phyloP scores from a whole-genome alignment of 2,113 vertebrate species.

The Naja naja region DNA sequence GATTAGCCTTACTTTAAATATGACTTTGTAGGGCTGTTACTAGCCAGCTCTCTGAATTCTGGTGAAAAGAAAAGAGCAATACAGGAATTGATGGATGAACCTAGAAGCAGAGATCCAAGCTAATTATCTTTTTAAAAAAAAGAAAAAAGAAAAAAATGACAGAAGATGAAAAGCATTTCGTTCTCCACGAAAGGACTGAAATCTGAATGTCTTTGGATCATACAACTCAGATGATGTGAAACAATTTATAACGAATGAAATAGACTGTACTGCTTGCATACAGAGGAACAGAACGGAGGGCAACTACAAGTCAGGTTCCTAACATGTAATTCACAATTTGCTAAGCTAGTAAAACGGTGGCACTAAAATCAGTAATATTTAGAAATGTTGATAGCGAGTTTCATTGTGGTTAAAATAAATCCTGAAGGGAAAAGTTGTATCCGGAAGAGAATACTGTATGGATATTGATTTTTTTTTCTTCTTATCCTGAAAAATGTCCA shows the following conservation, averaged over 20 bases:
- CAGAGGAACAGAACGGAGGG: conserved; percentile 43
- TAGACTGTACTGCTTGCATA: conserved; percentile 60
- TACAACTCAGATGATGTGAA: conserved; percentile 51
- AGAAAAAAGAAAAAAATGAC: background rate
- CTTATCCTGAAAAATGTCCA: background rate
- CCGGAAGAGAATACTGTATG: background rate
- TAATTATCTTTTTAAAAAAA: conserved; percentile 51
- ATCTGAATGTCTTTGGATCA: conserved; percentile 55
- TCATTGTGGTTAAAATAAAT: conserved; percentile 10
- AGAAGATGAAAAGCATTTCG: conserved; percentile 37
- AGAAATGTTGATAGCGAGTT: conserved; percentile 47
- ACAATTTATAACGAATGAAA: conserved; percentile 63
- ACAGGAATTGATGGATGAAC: conserved; percentile 53
- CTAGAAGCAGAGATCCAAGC: conserved; percentile 34
- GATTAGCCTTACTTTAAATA: conserved; percentile 58
- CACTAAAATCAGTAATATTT: conserved; percentile 53
- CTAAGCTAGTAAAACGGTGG: conserved; percentile 52
- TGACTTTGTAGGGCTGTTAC: conserved; percentile 49
- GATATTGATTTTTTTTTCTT: background rate
- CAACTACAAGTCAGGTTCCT: conserved; percentile 44
- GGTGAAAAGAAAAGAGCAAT: conserved; percentile 44
- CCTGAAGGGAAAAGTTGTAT: background rate
- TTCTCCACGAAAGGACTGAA: conserved; percentile 49
- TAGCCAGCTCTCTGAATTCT: conserved; percentile 42
- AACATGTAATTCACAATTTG: conserved; percentile 57